Percentiles rank a stretch among this genome's conserved stretches.
Conservation (phyloP, 2,113 vertebrate species). For the Pteronura brasiliensis region DNA sequence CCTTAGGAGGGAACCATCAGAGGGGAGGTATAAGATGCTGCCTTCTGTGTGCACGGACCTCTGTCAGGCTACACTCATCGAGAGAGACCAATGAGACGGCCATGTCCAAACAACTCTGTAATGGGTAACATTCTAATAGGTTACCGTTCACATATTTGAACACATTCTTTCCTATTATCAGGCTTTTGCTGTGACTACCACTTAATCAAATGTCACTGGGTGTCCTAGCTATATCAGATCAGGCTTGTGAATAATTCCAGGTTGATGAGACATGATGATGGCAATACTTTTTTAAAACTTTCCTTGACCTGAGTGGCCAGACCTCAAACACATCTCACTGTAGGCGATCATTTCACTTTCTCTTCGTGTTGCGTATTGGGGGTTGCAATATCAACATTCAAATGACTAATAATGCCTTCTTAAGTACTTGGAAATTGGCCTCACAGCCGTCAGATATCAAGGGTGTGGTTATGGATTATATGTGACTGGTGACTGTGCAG, state of each 20-base stretch:
- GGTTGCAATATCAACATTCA: background rate
- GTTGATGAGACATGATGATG: background rate
- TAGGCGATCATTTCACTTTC: background rate
- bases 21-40: fast-evolving
- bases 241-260: background rate
- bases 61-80: background rate
- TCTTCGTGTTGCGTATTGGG: background rate
- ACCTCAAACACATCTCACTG: background rate
- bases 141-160: constrained; percentile 9
- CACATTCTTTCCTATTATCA: constrained; percentile 7
- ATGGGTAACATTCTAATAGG: background rate
- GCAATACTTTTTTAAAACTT: background rate
- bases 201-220: constrained; percentile 58
- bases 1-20: background rate
- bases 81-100: background rate
- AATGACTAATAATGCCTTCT: background rate
- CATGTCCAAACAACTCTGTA: background rate
- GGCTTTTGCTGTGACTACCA: background rate
- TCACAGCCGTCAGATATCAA: background rate
- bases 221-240: constrained; percentile 2
- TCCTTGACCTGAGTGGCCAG: background rate
- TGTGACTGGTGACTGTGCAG: background rate
- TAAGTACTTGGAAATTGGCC: background rate
- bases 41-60: background rate
- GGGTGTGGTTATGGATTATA: background rate